These are phyloP conservation scores for Myotis myotis DNA, from an alignment of 2,797 vertebrate genomes.

Conservation along the genomic window DNA sequence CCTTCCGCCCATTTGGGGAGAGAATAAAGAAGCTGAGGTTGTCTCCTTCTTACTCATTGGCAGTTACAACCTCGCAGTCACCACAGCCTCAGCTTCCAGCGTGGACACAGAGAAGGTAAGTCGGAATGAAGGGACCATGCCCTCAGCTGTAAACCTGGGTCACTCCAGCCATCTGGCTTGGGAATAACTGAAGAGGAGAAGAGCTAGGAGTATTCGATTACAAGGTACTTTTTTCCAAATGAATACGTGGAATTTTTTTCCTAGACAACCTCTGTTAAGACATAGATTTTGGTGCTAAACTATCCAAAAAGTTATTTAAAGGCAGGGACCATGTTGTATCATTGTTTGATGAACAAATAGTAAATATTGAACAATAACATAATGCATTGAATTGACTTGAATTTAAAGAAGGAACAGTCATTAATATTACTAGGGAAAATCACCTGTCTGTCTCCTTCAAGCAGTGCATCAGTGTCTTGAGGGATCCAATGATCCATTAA, in stretches of 20 bases:
- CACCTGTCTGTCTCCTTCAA: neutral
- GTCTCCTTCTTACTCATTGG: slow-evolving; percentile 64
- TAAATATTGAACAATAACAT: neutral
- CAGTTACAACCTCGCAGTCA: slow-evolving; percentile 30
- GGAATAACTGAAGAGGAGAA: neutral
- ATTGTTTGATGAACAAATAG: neutral
- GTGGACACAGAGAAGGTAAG: slow-evolving; percentile 71
- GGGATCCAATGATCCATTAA: neutral
- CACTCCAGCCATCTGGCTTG: neutral
- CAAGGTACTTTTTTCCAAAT: neutral
- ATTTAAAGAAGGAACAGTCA: neutral
- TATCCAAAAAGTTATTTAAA: slow-evolving; percentile 12
- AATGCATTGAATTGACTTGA: neutral
- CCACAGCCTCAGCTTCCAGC: slow-evolving; percentile 32
- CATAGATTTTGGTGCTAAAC: neutral
- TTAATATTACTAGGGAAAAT: neutral
- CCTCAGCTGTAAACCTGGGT: neutral
- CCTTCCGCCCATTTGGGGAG: slow-evolving; percentile 72
- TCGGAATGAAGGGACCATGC: neutral
- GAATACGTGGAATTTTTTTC: neutral
- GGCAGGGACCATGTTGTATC: neutral
- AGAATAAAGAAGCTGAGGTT: slow-evolving; percentile 69
- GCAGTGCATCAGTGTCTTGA: neutral
- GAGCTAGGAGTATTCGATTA: neutral
- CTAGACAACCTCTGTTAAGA: neutral